These are phyloP conservation scores for Drosophila micromelanica DNA, from an alignment of 1,140 invertebrate species.

Conservation along the genomic window DNA sequence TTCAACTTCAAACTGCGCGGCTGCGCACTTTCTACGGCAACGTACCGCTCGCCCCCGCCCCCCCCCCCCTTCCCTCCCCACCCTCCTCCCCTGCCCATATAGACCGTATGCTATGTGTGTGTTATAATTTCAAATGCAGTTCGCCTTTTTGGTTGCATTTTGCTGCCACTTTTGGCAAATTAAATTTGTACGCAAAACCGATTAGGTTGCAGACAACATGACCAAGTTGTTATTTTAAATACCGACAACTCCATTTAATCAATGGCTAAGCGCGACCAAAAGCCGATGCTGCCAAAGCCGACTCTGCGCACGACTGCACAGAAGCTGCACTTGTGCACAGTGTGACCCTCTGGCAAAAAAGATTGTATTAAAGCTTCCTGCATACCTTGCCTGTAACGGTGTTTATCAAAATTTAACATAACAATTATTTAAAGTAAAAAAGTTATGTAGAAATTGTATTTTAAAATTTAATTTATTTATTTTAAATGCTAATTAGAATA, in stretches of 20 bases:
- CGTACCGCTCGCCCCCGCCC: not conserved
- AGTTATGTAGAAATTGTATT: too few species aligned
- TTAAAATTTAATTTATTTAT: not conserved
- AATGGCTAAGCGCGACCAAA: constrained; percentile 59
- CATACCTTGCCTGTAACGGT: not conserved
- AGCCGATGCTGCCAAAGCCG: constrained; percentile 7
- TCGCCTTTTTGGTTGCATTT: constrained; percentile 78
- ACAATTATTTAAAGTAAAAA: too few species aligned
- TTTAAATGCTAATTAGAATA: too few species aligned
- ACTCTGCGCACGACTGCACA: constrained; percentile 6
- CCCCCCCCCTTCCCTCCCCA: not conserved
- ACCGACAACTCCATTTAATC: constrained; percentile 81
- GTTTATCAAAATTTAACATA: too few species aligned
- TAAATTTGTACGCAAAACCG: constrained; percentile 82
- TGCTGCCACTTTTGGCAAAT: constrained; percentile 82
- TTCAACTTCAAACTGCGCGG: constrained; percentile 37
- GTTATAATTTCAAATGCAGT: constrained; percentile 79
- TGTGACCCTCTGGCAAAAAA: not conserved
- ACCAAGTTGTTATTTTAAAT: constrained; percentile 83
- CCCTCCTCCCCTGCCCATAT: not conserved
- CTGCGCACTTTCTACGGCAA: constrained; percentile 68
- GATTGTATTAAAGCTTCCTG: not conserved
- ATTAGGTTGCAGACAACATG: constrained; percentile 78
- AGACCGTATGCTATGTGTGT: constrained; percentile 39
- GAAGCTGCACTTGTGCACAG: constrained; percentile 18